Percentiles rank a stretch among this genome's conserved stretches.
Conservation (phyloP, 2,888 invertebrate genomes). For the Pyrocoelia pectoralis region DNA sequence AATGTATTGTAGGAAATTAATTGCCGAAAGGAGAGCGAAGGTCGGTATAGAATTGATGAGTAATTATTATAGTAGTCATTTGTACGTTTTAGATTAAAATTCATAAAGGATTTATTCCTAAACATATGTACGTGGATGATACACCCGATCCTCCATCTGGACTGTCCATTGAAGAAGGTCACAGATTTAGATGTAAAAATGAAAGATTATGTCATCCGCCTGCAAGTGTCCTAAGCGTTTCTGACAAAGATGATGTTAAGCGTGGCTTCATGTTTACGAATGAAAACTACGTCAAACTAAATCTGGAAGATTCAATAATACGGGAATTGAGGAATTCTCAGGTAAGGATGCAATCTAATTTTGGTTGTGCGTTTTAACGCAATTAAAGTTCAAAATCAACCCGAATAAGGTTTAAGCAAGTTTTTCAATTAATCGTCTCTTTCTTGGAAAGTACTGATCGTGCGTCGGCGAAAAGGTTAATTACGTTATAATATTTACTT, state of each 20-base stretch:
- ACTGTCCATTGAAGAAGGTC: conserved; percentile 60
- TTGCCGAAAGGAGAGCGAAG: conserved; percentile 62
- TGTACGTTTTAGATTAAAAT: conserved; percentile 51
- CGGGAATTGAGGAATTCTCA: conserved; percentile 66
- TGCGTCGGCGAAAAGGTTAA: too few relatives aligned
- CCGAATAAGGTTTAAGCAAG: too few relatives aligned
- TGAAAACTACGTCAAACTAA: conserved; percentile 67
- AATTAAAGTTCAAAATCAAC: too few relatives aligned
- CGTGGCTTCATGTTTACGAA: conserved; percentile 67
- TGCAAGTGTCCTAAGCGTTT: conserved; percentile 53
- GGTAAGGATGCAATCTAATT: conserved; percentile 55
- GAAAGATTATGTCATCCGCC: conserved; percentile 60
- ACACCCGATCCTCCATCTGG: conserved; percentile 57
- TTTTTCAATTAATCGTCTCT: too few relatives aligned
- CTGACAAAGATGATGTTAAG: conserved; percentile 57
- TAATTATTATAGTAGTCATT: not conserved
- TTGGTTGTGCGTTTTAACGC: too few relatives aligned
- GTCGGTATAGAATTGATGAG: conserved; percentile 44
- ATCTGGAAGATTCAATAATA: conserved; percentile 70
- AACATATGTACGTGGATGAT: conserved; percentile 56
- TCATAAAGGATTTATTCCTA: conserved; percentile 55
- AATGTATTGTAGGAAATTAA: conserved; percentile 61
- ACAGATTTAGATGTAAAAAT: conserved; percentile 54
- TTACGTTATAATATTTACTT: too few relatives aligned
- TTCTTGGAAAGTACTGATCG: too few relatives aligned